Evolutionary conservation across 2,113 vertebrate genomes (phyloP).

Genomic region (Castor canadensis): DNA sequence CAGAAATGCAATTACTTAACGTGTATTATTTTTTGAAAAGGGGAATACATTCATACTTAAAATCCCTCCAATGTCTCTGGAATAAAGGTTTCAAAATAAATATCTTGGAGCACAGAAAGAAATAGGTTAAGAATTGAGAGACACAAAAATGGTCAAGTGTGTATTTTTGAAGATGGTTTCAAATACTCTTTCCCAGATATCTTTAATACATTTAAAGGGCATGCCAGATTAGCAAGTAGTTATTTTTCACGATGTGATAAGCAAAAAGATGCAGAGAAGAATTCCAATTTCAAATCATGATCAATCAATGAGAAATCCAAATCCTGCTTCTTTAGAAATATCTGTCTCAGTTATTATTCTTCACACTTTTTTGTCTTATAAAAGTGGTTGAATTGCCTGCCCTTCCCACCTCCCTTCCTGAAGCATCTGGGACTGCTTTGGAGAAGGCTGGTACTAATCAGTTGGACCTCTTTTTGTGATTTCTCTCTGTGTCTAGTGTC

Average conservation of each 20-base stretch:
- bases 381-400: background rate
- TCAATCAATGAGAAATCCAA: background rate
- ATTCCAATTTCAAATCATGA: background rate
- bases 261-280: background rate
- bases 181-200: background rate
- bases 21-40: background rate
- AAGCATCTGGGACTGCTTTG: background rate
- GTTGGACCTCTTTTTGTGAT: background rate
- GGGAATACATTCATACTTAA: background rate
- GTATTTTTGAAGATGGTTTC: background rate
- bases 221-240: background rate
- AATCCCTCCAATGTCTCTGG: background rate
- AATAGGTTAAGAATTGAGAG: background rate
- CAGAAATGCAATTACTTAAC: background rate
- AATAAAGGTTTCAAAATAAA: background rate
- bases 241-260: background rate
- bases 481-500: background rate
- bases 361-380: background rate
- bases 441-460: too few species aligned
- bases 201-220: background rate
- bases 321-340: background rate
- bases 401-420: background rate
- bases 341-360: background rate
- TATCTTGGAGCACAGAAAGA: background rate
- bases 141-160: background rate